Conservation (phyloP, 2,888 invertebrate genomes). For the Anticlea derivata region DNA sequence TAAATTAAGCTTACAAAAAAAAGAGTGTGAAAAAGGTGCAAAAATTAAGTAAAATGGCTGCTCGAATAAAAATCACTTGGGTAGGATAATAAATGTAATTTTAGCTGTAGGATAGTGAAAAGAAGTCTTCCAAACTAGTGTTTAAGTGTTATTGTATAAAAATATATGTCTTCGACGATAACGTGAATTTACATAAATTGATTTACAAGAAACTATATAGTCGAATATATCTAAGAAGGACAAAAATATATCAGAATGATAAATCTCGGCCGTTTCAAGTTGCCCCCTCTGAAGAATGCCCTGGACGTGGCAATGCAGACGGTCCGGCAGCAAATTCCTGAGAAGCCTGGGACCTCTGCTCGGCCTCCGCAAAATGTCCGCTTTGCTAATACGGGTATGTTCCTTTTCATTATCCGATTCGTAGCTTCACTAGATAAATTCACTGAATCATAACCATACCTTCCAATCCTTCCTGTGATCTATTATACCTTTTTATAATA, state of each 20-base stretch:
- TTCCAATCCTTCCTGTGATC: too few species aligned
- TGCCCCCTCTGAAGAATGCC: slow-evolving; percentile 90
- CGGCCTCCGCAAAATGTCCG: slow-evolving; percentile 81
- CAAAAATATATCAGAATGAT: slow-evolving; percentile 52
- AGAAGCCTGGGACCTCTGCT: slow-evolving; percentile 80
- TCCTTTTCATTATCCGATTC: too few species aligned
- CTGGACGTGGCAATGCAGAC: slow-evolving; percentile 93
- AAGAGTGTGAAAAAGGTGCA: slow-evolving; percentile 39
- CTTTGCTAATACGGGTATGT: slow-evolving; percentile 79
- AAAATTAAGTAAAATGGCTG: slow-evolving; percentile 58
- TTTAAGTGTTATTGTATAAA: slow-evolving; percentile 34
- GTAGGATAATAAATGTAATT: slow-evolving; percentile 54
- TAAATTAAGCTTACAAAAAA: slow-evolving; percentile 29
- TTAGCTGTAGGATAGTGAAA: slow-evolving; percentile 60
- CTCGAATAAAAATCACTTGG: slow-evolving; percentile 44
- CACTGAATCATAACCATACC: too few species aligned
- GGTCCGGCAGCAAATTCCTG: slow-evolving; percentile 90
- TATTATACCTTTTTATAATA: too few species aligned
- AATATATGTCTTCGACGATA: slow-evolving; percentile 51
- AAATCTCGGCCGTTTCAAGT: slow-evolving; percentile 83
- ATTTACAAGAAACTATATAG: slow-evolving; percentile 21
- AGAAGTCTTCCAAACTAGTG: slow-evolving; percentile 76
- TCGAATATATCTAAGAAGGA: slow-evolving; percentile 20
- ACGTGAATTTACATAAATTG: slow-evolving; percentile 36
- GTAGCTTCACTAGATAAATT: too few species aligned